Conservation (phyloP, 1,140 invertebrate genomes). For the Pogonognathellus flavescens region DNA sequence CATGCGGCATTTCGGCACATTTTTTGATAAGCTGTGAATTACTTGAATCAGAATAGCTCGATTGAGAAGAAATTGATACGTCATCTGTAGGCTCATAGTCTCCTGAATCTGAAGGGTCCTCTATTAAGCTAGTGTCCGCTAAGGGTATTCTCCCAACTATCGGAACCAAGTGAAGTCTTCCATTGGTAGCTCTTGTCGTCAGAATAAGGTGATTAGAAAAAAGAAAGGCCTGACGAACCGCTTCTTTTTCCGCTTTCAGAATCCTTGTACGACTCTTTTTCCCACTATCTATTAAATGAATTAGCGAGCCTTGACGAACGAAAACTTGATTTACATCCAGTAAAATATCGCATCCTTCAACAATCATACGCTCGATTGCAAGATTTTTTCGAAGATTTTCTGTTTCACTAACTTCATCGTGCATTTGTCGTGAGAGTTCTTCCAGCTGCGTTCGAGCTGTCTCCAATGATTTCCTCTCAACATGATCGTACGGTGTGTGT, state of each 20-base stretch:
- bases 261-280: constrained; percentile 63
- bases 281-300: constrained; percentile 75
- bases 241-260: constrained; percentile 79
- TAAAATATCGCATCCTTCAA: constrained; percentile 94
- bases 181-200: constrained; percentile 84
- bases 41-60: constrained; percentile 67
- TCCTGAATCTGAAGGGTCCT: constrained; percentile 78
- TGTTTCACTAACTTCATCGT: constrained; percentile 93
- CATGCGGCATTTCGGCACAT: constrained; percentile 69
- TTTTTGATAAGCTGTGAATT: constrained; percentile 69
- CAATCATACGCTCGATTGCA: constrained; percentile 94
- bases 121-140: constrained; percentile 86
- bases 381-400: constrained; percentile 94
- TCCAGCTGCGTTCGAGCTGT: constrained; percentile 90
- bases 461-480: constrained; percentile 90
- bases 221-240: constrained; percentile 85
- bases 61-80: constrained; percentile 69
- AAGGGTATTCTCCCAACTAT: constrained; percentile 86
- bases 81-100: constrained; percentile 73
- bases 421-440: constrained; percentile 86
- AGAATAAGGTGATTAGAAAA: constrained; percentile 91
- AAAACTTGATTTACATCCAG: constrained; percentile 95
- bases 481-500: constrained; percentile 94
- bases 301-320: constrained; percentile 82
- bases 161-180: constrained; percentile 86